These are phyloP conservation scores for Adrianichthys oophorus DNA, from an alignment of 2,797 vertebrate species.

Conservation along the genomic window DNA sequence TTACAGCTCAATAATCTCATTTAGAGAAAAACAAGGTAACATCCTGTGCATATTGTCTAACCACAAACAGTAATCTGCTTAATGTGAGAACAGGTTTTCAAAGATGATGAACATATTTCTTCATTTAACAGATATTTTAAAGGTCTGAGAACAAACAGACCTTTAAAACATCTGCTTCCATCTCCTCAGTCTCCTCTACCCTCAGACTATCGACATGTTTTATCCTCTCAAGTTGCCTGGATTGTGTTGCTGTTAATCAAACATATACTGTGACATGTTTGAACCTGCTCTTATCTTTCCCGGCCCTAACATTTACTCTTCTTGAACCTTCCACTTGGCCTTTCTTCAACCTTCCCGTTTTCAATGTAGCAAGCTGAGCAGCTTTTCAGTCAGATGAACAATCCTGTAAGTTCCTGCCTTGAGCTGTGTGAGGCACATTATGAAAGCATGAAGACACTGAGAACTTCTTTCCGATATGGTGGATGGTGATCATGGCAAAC, in stretches of 20 bases:
- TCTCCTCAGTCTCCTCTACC: slow-evolving; percentile 24
- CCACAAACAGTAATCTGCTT: too few relatives aligned
- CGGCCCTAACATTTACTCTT: slow-evolving; percentile 88
- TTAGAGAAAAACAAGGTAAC: too few relatives aligned
- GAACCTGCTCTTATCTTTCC: slow-evolving; percentile 66
- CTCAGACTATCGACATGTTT: slow-evolving; percentile 29
- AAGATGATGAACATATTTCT: too few relatives aligned
- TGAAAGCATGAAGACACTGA: slow-evolving; percentile 91
- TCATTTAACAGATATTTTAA: too few relatives aligned
- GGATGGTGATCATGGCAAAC: slow-evolving; percentile 54
- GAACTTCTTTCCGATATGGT: slow-evolving; percentile 46
- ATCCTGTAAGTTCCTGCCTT: slow-evolving; percentile 92
- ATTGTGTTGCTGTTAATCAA: slow-evolving; percentile 46
- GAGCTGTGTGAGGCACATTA: slow-evolving; percentile 83
- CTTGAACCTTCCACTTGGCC: slow-evolving; percentile 71
- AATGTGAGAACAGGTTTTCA: too few relatives aligned
- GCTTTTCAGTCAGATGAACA: slow-evolving; percentile 99
- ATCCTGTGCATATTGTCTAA: too few relatives aligned
- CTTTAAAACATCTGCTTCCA: slow-evolving; percentile 5
- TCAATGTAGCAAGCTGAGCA: slow-evolving; percentile 99
- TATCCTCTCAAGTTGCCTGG: slow-evolving; percentile 41
- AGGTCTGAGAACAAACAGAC: slow-evolving; percentile 4
- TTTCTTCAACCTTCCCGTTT: slow-evolving; percentile 81
- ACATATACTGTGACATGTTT: slow-evolving; percentile 63
- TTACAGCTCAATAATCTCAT: too few relatives aligned